Conservation (phyloP, 2,113 vertebrate species). For the Dasyornis broadbenti region DNA sequence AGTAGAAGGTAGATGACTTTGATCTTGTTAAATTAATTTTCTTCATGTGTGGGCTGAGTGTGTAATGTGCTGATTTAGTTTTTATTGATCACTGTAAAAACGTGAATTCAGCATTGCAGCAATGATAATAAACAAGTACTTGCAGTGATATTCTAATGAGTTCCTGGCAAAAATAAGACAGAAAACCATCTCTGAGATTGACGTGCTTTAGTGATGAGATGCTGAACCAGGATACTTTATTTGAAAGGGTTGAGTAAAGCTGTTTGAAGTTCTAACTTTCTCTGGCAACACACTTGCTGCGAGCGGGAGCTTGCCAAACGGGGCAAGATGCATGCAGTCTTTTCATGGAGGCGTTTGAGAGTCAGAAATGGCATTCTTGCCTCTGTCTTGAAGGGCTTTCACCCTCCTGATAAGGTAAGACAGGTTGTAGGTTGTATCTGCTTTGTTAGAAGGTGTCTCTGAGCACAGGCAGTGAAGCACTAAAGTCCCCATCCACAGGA, state of each 20-base stretch:
- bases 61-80: slow-evolving; percentile 37
- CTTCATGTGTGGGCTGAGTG: slow-evolving; percentile 55
- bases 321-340: neutral
- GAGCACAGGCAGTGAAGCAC: neutral
- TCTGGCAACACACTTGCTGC: neutral
- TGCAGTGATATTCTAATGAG: slow-evolving; percentile 49
- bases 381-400: neutral
- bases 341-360: neutral
- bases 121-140: slow-evolving; percentile 52
- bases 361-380: neutral
- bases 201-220: neutral
- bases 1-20: slow-evolving; percentile 40
- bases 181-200: neutral
- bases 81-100: slow-evolving; percentile 57
- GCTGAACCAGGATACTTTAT: slow-evolving; percentile 9
- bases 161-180: slow-evolving; percentile 28
- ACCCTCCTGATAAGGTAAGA: neutral
- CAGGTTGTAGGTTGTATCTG: neutral
- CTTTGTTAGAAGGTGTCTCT: neutral
- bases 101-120: slow-evolving; percentile 26
- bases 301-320: neutral
- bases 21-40: slow-evolving; percentile 58
- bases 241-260: neutral
- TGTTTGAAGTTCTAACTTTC: slow-evolving; percentile 33
- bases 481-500: neutral